Base-by-base conservation (phyloP, 1,140 invertebrate species). In the Sycobia sp. region DNA sequence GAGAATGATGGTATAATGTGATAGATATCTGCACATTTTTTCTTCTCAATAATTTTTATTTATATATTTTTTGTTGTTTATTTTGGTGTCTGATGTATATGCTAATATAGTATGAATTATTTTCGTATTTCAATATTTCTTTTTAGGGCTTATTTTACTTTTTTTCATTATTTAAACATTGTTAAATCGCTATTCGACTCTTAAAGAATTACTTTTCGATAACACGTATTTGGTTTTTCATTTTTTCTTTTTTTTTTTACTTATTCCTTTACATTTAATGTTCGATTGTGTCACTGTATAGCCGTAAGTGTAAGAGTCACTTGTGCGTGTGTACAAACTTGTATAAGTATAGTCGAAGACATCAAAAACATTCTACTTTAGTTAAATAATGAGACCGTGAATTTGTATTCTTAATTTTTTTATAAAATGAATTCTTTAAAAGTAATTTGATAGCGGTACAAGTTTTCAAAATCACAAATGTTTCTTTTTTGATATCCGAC, bases 321-420 rank as follows among this genome's bases (percentile, higher is more conserved):
- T 76, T 80, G 74, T 81, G 78, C 73, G 76, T 75, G 73, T 78
- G 76, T 78, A 80, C 74, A 80, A 80, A 80, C 73, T 77, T 79
- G 78, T 79, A 74, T 79, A 78, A 78, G 76, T 79, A 79, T 79
- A 79, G 72, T 80, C 76, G 74, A 82, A 81, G 78, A 82, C 80
- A 82, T 82, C 80, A 75, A 81, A 82, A 80, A 79, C 73, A 77
- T 78, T 73, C 78, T 81, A 81, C 77, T 71, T 80, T 73, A 57
- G 60, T 77, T 77, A 75, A 79, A 77, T 80, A 75, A 80, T 69
- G 70, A 74, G 69, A 68, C 69, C 76, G 72, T 73, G 77, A 70
- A 80, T 77, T 76, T 74, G 47, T 46, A 4, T 32, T 32, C 29
- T 11, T n/a, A n/a, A n/a, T n/a, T n/a, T n/a, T n/a, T n/a, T n/a